These are phyloP conservation scores for Phenganax marumi DNA, from an alignment of 92 coral and sea anemone species.

Conservation along the genomic window DNA sequence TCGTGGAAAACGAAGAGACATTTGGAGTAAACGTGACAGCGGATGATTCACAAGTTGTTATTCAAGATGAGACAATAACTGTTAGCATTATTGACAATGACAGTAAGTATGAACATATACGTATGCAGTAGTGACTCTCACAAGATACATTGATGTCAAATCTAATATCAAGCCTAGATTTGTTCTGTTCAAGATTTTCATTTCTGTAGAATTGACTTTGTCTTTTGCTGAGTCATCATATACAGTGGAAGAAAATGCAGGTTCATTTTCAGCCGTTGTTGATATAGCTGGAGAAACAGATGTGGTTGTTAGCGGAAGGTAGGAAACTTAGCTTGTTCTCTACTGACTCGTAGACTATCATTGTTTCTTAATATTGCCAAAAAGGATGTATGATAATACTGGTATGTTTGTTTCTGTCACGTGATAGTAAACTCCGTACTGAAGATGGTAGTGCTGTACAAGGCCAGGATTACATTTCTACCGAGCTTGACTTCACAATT, in stretches of 20 bases:
- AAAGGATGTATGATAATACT: neutral
- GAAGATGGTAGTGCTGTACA: constrained; percentile 1
- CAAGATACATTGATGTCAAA: too few species aligned
- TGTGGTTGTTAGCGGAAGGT: constrained; percentile 28
- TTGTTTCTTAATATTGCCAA: neutral
- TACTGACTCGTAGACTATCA: neutral
- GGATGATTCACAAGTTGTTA: neutral
- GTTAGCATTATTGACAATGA: constrained; percentile 36
- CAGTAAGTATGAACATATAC: constrained; percentile 8
- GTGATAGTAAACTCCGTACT: neutral
- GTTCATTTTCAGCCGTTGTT: constrained; percentile 3
- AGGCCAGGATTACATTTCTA: neutral
- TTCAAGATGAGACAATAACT: neutral
- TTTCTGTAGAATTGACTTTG: neutral
- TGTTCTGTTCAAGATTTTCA: neutral
- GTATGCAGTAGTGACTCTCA: neutral
- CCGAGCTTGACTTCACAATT: neutral
- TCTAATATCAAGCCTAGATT: too few species aligned
- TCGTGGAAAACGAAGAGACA: constrained; percentile 15
- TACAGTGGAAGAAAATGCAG: neutral
- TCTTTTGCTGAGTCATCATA: neutral
- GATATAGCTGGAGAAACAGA: constrained; percentile 22
- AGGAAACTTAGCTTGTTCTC: neutral
- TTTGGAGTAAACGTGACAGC: constrained; percentile 2
- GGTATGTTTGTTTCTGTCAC: neutral